Evolutionary conservation across 2,888 invertebrate genomes (phyloP).

Genomic region (Thymelicus sylvestris): DNA sequence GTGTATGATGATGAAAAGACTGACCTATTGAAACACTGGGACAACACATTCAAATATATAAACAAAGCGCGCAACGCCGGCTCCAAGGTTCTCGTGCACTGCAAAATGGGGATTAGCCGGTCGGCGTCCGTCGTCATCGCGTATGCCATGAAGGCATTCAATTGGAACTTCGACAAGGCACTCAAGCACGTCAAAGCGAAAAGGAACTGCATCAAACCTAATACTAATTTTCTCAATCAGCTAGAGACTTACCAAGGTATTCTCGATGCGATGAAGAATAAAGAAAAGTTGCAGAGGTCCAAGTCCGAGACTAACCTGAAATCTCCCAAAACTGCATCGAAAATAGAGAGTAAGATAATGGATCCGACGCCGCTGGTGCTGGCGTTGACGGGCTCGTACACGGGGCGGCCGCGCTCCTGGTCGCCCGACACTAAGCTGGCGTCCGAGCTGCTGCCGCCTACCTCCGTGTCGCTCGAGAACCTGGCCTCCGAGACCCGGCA

Average conservation of each 20-base stretch:
- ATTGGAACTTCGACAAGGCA: slow-evolving; percentile 96
- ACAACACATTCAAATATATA: slow-evolving; percentile 98
- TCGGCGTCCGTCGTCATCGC: slow-evolving; percentile 99
- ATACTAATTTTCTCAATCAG: slow-evolving; percentile 96
- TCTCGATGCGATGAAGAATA: slow-evolving; percentile 97
- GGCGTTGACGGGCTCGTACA: slow-evolving; percentile 76
- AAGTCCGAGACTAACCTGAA: slow-evolving; percentile 97
- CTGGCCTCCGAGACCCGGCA: slow-evolving; percentile 88
- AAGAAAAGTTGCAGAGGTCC: slow-evolving; percentile 95
- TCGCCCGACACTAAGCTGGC: slow-evolving; percentile 88
- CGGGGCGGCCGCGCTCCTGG: slow-evolving; percentile 88
- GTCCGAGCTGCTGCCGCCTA: slow-evolving; percentile 85
- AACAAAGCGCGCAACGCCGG: slow-evolving; percentile 95
- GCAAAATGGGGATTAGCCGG: slow-evolving; percentile 99
- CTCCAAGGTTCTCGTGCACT: slow-evolving; percentile 98
- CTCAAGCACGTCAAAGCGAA: slow-evolving; percentile 95
- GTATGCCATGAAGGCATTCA: slow-evolving; percentile 98
- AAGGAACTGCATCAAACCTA: slow-evolving; percentile 97
- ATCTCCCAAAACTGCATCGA: slow-evolving; percentile 85
- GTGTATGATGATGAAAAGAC: slow-evolving; percentile 99
- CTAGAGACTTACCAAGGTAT: slow-evolving; percentile 98
- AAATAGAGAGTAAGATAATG: slow-evolving; percentile 83
- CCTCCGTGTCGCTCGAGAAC: slow-evolving; percentile 89
- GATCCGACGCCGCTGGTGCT: slow-evolving; percentile 86
- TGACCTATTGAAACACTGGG: slow-evolving; percentile 98